phyloP scores from a whole-genome alignment of 2,888 invertebrate genomes.

The Odontomyia ornata region DNA sequence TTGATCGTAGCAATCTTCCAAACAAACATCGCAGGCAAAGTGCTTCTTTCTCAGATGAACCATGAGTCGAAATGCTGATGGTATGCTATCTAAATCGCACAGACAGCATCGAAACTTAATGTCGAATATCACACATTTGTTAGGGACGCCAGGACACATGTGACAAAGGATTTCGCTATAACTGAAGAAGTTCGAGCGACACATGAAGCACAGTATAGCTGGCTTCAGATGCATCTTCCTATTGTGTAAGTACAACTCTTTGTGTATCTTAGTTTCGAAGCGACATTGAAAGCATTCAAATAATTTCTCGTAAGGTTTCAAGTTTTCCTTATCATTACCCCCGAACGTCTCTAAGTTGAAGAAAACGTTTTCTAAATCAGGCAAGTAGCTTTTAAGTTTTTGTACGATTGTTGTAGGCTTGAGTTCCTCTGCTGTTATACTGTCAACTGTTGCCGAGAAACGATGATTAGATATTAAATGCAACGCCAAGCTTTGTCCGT shows the following conservation, averaged over 20 bases:
- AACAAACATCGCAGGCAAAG: slow-evolving; percentile 86
- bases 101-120: slow-evolving; percentile 83
- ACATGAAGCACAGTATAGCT: slow-evolving; percentile 84
- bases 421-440: slow-evolving; percentile 78
- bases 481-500: slow-evolving; percentile 80
- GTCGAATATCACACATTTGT: slow-evolving; percentile 64
- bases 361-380: slow-evolving; percentile 71
- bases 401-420: slow-evolving; percentile 76
- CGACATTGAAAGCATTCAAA: slow-evolving; percentile 90
- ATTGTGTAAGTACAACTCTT: slow-evolving; percentile 87
- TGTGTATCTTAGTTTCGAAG: slow-evolving; percentile 79
- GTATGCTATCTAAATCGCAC: slow-evolving; percentile 78
- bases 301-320: slow-evolving; percentile 70
- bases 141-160: slow-evolving; percentile 79
- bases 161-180: slow-evolving; percentile 89
- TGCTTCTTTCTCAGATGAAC: slow-evolving; percentile 86
- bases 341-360: slow-evolving; percentile 79
- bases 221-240: slow-evolving; percentile 87
- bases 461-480: slow-evolving; percentile 84
- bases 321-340: slow-evolving; percentile 68
- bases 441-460: slow-evolving; percentile 80
- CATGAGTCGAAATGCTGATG: slow-evolving; percentile 89
- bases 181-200: slow-evolving; percentile 85
- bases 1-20: slow-evolving; percentile 83
- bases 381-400: slow-evolving; percentile 68